Evolutionary conservation across 2,888 invertebrate species (phyloP), one percentile per base, ranked within the genome.

Genomic region (Dynastes tityus): DNA sequence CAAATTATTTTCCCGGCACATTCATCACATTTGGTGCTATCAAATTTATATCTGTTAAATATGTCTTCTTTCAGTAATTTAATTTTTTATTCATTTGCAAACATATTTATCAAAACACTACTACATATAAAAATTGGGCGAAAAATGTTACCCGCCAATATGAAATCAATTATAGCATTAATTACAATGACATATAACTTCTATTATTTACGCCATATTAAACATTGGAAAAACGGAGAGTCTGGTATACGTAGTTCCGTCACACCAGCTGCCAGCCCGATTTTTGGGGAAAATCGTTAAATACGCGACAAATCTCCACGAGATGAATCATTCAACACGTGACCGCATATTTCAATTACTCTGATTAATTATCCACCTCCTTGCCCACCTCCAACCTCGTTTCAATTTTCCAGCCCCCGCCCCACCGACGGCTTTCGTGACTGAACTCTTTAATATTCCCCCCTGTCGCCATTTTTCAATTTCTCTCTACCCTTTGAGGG

Each of bases 381-480:
- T 74, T 45, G 61, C 45, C 63, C 37, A 61, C 73, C 82, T 82
- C 81, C 80, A 81, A 77, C 78, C 80, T 82, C 82, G 81, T 83
- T 84, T 84, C 84, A 84, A 84, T 82, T 81, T 81, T 81, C 68
- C 58, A 55, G 40, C 76, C 70, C 79, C 70, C 70, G 76, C 53
- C 79, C 70, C 70, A 70, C 64, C 64, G 63, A n/a, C 53, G 40
- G 58, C 82, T 81, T 83, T 83, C 84, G 83, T 83, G 83, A 84
- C 83, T 80, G 83, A 83, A 82, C 82, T 83, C 82, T 82, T 84
- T 84, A 84, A 84, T 83, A 83, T 82, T 83, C 83, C 82, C 55
- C 83, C 81, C 82, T 81, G 83, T 82, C 83, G 81, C 83, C 84
- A 84, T 85, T 85, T 85, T 85, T 85, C 84, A 85, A 85, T 85